Base-by-base conservation (phyloP, 2,888 invertebrate genomes). In the Yponomeuta sedellus region DNA sequence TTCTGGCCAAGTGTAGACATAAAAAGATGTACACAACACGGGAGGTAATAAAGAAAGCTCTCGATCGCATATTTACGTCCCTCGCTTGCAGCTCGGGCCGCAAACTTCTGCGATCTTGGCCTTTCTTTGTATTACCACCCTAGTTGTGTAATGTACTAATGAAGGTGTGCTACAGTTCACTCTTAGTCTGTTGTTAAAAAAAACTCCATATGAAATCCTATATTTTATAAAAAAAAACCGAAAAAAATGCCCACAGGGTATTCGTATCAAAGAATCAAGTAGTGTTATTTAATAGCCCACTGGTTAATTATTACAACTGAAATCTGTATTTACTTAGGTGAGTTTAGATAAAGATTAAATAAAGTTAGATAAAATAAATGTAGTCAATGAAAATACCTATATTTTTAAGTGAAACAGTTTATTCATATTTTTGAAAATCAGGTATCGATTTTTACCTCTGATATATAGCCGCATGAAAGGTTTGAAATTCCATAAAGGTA, bases 361-460 rank as follows among this genome's bases (percentile, higher is more conserved):
- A 44, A 52, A 3, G 44, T 16, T 16, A 52, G 16, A 52, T 52
- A 34, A 52, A 16, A 16, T 16, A 52, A 52, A 16, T 12, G 16
- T 16, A 52, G 16, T 16, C 16, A 16, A 16, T 16, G 16, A 52
- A 16, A 16, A 52, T 16, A 52, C 12, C 12, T 52, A 52, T 52
- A 52, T 52, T 52, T 52, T 52, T 16, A 52, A 52, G 16, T 52
- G 16, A 52, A 52, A 16, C 44, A 52, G 44, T 52, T 12, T 52
- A 52, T 52, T 52, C 44, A 52, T 52, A 52, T 52, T 52, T 52
- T 52, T 52, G 44, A 52, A 52, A 52, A 52, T 34, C 44, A 52
- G 44, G 44, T 52, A 52, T 16, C 16, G 16, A 52, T 3, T 34
- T 34, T 34, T 34, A 52, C 44, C 44, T 52, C 44, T 2, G 16